Percentiles rank a stretch among this genome's conserved stretches.
Evolutionary conservation across 2,888 invertebrate species (phyloP).

Genomic region (Phanerotoma sp.): DNA sequence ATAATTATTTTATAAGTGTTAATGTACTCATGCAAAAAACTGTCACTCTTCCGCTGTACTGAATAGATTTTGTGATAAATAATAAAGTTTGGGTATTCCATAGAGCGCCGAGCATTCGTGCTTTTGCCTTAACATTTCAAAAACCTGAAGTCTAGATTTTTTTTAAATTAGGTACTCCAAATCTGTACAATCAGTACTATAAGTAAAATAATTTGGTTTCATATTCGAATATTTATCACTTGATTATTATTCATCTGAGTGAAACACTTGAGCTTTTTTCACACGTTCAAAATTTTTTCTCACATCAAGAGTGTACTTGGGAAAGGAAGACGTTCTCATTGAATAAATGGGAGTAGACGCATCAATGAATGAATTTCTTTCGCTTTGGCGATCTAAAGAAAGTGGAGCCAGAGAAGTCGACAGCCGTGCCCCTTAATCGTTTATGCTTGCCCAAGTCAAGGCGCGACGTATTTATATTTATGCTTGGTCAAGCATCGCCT

Average conservation of each 20-base stretch:
- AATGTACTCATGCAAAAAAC: no score
- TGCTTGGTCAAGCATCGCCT: conserved; percentile 2
- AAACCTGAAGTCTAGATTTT: no score
- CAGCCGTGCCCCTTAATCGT: conserved; percentile 11
- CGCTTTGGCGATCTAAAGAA: not conserved
- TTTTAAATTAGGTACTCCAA: no score
- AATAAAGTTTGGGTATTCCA: no score
- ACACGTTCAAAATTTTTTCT: not conserved
- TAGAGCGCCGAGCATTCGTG: no score
- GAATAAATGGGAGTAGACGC: conserved; percentile 19
- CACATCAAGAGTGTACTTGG: conserved; percentile 7
- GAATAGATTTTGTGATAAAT: no score
- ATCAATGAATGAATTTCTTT: conserved; percentile 21
- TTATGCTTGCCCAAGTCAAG: not conserved
- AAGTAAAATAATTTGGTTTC: no score
- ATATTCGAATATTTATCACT: no score
- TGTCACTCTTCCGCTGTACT: no score
- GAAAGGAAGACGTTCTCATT: conserved; percentile 15
- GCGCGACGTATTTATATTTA: conserved; percentile 4
- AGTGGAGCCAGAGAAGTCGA: not conserved
- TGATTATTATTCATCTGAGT: not conserved
- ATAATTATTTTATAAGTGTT: no score
- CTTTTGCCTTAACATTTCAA: no score
- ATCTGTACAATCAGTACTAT: no score
- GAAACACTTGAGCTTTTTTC: not conserved